Conservation (phyloP, 2,797 vertebrate species). For the Arremon brunneinucha region DNA sequence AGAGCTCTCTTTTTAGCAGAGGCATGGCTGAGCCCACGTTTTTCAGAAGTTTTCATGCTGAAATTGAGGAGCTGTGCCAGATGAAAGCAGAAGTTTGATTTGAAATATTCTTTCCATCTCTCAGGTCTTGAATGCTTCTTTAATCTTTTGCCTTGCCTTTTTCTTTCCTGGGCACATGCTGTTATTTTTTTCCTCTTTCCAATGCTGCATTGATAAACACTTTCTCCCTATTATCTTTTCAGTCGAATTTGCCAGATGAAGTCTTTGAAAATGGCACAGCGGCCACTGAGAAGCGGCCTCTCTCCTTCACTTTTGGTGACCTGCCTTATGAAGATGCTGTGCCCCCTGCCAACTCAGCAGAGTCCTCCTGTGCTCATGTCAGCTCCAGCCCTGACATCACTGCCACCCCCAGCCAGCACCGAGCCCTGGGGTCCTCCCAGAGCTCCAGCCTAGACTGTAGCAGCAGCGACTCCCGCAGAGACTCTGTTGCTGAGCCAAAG, state of each 20-base stretch:
- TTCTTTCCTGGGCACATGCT: background rate
- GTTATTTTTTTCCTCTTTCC: background rate
- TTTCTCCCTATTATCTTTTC: constrained; percentile 3
- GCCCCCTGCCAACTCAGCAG: constrained; percentile 65
- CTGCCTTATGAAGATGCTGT: constrained; percentile 72
- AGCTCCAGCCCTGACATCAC: constrained; percentile 88
- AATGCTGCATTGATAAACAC: background rate
- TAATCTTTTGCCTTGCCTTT: background rate
- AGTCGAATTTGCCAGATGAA: constrained; percentile 91
- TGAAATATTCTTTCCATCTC: background rate
- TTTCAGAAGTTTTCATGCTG: background rate
- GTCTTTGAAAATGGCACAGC: constrained; percentile 85
- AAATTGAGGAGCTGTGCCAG: background rate
- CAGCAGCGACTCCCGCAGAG: constrained; percentile 48
- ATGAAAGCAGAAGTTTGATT: background rate
- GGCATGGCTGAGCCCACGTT: background rate
- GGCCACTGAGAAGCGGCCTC: constrained; percentile 82
- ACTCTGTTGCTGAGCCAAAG: constrained; percentile 32
- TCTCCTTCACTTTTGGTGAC: constrained; percentile 87
- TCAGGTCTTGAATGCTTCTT: background rate
- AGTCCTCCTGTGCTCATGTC: constrained; percentile 32
- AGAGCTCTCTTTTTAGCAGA: background rate
- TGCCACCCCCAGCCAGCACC: constrained; percentile 78
- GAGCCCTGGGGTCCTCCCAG: constrained; percentile 58
- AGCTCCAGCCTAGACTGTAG: constrained; percentile 39